Base-by-base conservation (phyloP, 2,888 invertebrate genomes). In the Cyclophora albipunctata region DNA sequence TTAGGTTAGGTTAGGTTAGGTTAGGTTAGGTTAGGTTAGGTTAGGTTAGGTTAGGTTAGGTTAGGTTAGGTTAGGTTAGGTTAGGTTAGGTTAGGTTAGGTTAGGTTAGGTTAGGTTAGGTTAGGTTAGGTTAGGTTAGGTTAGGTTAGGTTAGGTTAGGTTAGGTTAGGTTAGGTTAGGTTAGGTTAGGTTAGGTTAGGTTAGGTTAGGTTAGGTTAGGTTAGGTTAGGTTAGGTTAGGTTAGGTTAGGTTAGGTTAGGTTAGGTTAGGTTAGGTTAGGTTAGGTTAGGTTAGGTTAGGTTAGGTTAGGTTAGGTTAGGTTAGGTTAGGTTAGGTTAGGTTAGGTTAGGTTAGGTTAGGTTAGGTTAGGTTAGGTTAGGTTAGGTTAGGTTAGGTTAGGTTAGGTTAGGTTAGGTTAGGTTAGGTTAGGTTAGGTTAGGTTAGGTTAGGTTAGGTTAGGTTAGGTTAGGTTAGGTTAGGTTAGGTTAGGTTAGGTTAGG, bases 231-330 rank as follows among this genome's bases (percentile, higher is more conserved):
- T 55, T 53, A 55, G 53, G 53, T 53, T 53, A 56, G 56, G 56
- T 56, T 56, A 56, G 56, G 56, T 56, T 56, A 53, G 53, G 53
- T 53, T 54, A 54, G 54, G 54, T 54, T 54, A 54, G 54, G 54
- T 54, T 54, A 54, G 54, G 55, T 55, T 55, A 55, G 55, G 55
- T 55, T 55, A 55, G 52, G 52, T 52, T 52, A 52, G 55, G 55
- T 55, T 55, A 55, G 55, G 55, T 55, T 55, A 55, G 55, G 55
- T 55, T 55, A 55, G 55, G 55, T 55, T 55, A 55, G 55, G 55
- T 55, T 55, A 55, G 55, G 55, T 55, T 55, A 55, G 54, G 48
- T 58, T 58, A 54, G 54, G 52, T 52, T 55, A 46, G 47, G 50
- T 50, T 48, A 51, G 45, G 49, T 46, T 49, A 45, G 50, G 48